Percentiles rank a stretch among this genome's conserved stretches.
These are phyloP conservation scores for Atethmia centrago DNA, from an alignment of 2,888 invertebrate genomes.

Conservation along the genomic window DNA sequence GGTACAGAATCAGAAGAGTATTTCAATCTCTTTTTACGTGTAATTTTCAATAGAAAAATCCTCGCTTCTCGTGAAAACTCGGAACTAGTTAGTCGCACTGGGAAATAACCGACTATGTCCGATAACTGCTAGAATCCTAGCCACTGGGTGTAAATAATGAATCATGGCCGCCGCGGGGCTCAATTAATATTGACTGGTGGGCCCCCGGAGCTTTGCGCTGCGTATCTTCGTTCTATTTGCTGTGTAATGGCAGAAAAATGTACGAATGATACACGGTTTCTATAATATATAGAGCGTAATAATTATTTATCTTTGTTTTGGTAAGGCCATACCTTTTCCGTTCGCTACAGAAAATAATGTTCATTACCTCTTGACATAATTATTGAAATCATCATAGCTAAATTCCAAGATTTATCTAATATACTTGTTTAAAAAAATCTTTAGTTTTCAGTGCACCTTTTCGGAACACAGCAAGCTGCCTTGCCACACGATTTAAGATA, in stretches of 20 bases:
- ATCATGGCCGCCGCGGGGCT: slow-evolving; percentile 63
- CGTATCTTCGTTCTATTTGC: slow-evolving; percentile 37
- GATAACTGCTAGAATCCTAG: slow-evolving; percentile 48
- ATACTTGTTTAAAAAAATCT: background rate
- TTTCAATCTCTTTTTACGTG: background rate
- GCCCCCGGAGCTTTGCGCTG: slow-evolving; percentile 38
- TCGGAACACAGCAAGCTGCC: background rate
- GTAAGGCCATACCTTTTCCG: background rate
- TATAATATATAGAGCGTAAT: background rate
- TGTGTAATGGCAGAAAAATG: slow-evolving; percentile 37
- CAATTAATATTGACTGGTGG: slow-evolving; percentile 70
- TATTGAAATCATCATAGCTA: background rate
- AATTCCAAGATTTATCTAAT: background rate
- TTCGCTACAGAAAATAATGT: background rate
- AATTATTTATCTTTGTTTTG: background rate
- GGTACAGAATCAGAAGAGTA: background rate
- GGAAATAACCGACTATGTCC: slow-evolving; percentile 59
- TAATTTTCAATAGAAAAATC: slow-evolving; percentile 8
- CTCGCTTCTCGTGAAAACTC: slow-evolving; percentile 28
- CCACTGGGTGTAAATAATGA: slow-evolving; percentile 61
- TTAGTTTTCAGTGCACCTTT: background rate
- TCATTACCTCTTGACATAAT: background rate
- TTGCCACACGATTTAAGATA: background rate
- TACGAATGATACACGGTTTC: slow-evolving; percentile 8
- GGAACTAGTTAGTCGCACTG: slow-evolving; percentile 49